Evolutionary conservation across 2,888 invertebrate genomes (phyloP), one percentile per base, ranked within the genome.

Genomic region (Netelia inedita): DNA sequence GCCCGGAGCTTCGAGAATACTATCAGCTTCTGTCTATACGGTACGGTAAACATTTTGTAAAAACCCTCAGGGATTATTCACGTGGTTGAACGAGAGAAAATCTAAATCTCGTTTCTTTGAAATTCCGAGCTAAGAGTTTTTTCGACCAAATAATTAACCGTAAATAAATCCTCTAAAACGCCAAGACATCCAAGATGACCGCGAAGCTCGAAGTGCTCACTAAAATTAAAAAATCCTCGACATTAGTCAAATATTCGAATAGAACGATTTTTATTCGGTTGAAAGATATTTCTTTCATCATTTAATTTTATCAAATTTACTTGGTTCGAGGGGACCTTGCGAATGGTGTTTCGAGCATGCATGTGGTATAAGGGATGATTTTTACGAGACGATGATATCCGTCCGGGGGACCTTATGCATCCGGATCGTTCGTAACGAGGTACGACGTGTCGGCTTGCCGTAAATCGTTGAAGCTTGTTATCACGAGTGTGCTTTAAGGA

Each of bases 401-500:
- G 46, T 8, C 10, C 41, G 10, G 55, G 53, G 53, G 53, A 75
- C 75, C 69, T 74, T 65, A 71, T 21, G 55, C 75, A 65, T 75
- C 11, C 65, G 19, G 75, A 75, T 75, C 61, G 69, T 69, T 63
- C 43, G 69, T 71, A 63, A 63, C 63, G 69, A 57, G 55, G 43
- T 43, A 46, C 61, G 61, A 57, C 57, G 55, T 75, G 75, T 71
- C 55, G 69, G 75, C 71, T 68, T 81, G 43, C 43, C 75, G 75
- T 81, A 81, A 81, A 81, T 75, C 81, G 63, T 81, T 19, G 53
- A 46, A 65, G 63, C 81, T 81, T 41, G 55, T 75, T 81, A 81
- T 69, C 75, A 43, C 43, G 14, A 55, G 63, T 81, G 63, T 75
- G 46, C 63, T 71, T 11, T 63, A 63, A 63, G 59, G 66, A 80